A percentile compares a stretch with the other conserved stretches of the same genome.
Evolutionary conservation across 1,140 invertebrate species (phyloP).

Genomic region (Drosophila suzukii): DNA sequence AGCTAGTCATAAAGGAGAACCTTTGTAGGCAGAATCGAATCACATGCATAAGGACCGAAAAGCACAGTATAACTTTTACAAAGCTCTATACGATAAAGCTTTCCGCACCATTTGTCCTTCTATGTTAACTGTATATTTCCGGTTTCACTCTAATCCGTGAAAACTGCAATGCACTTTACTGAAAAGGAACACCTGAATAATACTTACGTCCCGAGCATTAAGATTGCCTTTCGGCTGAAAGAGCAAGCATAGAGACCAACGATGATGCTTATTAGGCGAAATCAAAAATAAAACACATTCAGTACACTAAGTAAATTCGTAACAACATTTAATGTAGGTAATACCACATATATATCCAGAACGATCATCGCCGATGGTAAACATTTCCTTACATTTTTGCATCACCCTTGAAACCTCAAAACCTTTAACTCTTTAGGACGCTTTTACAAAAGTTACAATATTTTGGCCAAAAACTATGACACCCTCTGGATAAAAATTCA

Average conservation of each 20-base stretch:
- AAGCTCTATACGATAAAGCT: not conserved
- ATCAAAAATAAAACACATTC: not conserved
- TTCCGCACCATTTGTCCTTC: not conserved
- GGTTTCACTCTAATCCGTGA: not conserved
- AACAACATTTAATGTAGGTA: slow-evolving; percentile 5
- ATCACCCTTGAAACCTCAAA: not conserved
- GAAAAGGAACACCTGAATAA: not conserved
- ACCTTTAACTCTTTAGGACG: not conserved
- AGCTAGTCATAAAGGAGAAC: not conserved
- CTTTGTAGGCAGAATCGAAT: not conserved
- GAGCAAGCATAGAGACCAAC: not conserved
- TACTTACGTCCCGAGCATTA: not conserved
- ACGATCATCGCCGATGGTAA: slow-evolving; percentile 2
- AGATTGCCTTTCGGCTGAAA: not conserved
- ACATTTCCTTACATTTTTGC: slow-evolving; percentile 2
- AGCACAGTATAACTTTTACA: not conserved
- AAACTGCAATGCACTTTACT: not conserved
- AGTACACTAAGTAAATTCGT: slow-evolving; percentile 4
- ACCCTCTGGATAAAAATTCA: not conserved
- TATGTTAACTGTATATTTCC: not conserved
- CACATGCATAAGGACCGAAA: not conserved
- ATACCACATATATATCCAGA: slow-evolving; percentile 1
- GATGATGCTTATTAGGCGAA: not conserved
- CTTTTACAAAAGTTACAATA: slow-evolving; percentile 2
- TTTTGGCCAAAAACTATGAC: not conserved